Evolutionary conservation across 2,113 vertebrate genomes (phyloP).

Genomic region (Callopanchax toddi): DNA sequence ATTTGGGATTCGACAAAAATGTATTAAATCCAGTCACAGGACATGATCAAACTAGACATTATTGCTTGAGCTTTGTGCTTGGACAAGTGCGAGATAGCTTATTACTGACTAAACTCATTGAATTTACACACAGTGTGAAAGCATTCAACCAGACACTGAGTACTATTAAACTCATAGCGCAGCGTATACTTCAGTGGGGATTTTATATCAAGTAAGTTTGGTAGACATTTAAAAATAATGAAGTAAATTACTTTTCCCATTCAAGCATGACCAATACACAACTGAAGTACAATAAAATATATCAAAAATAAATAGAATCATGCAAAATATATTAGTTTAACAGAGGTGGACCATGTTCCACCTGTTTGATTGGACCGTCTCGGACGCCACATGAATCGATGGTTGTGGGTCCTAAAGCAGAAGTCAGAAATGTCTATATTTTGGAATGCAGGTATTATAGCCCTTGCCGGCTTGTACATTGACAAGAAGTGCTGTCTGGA

Average conservation of each 20-base stretch:
- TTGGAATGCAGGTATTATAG: slow-evolving; percentile 75
- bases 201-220: slow-evolving; percentile 32
- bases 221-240: slow-evolving; percentile 27
- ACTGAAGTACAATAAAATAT: slow-evolving; percentile 72
- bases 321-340: slow-evolving; percentile 74
- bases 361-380: slow-evolving; percentile 48
- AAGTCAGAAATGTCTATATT: slow-evolving; percentile 41
- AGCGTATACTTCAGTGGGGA: slow-evolving; percentile 31
- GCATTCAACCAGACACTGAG: slow-evolving; percentile 40
- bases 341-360: slow-evolving; percentile 37
- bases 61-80: slow-evolving; percentile 78
- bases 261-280: slow-evolving; percentile 61
- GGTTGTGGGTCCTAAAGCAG: slow-evolving; percentile 59
- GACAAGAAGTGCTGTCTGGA: slow-evolving; percentile 62
- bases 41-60: slow-evolving; percentile 55
- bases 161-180: slow-evolving; percentile 41
- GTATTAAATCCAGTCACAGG: slow-evolving; percentile 41
- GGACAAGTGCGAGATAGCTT: slow-evolving; percentile 70
- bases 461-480: slow-evolving; percentile 58
- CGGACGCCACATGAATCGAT: slow-evolving; percentile 38
- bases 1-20: slow-evolving; percentile 54
- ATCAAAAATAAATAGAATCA: slow-evolving; percentile 76
- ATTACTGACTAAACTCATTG: slow-evolving; percentile 57
- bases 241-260: slow-evolving; percentile 10
- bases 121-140: slow-evolving; percentile 43